Conservation (phyloP, 2,888 invertebrate genomes). For the Penaeus monodon region DNA sequence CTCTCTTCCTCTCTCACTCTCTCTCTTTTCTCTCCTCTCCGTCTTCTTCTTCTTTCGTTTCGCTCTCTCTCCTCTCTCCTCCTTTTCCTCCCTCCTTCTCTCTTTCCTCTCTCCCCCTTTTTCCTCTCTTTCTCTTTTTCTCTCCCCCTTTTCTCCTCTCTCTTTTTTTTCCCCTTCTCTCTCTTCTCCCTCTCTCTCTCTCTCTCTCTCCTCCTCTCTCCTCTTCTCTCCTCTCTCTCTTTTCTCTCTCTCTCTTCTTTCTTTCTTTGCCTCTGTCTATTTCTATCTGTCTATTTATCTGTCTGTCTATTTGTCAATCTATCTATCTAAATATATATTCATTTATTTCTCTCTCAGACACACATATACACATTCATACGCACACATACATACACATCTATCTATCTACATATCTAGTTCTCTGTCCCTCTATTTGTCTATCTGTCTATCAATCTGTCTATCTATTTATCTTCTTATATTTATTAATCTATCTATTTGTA, state of each 20-base stretch:
- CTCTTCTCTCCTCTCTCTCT: background rate
- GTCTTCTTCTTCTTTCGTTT: background rate
- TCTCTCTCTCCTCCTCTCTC: background rate
- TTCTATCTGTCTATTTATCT: too few relatives aligned
- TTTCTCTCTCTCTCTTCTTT: background rate
- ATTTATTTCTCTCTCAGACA: too few relatives aligned
- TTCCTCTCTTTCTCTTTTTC: background rate
- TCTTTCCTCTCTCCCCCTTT: slow-evolving; percentile 25
- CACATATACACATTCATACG: too few relatives aligned
- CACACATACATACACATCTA: too few relatives aligned
- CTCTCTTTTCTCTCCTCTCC: background rate
- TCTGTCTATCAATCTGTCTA: too few relatives aligned
- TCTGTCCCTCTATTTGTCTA: too few relatives aligned
- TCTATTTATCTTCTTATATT: too few relatives aligned
- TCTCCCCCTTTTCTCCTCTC: background rate
- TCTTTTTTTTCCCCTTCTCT: background rate
- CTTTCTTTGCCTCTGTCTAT: too few relatives aligned
- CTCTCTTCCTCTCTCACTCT: background rate
- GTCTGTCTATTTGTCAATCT: too few relatives aligned
- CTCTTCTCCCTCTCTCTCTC: background rate
- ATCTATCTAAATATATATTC: too few relatives aligned
- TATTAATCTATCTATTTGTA: too few relatives aligned
- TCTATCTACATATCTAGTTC: too few relatives aligned
- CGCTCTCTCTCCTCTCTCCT: slow-evolving; percentile 8
- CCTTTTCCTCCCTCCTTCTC: slow-evolving; percentile 30